Base-by-base conservation (phyloP, 2,888 invertebrate genomes). In the Lutraria lutraria region DNA sequence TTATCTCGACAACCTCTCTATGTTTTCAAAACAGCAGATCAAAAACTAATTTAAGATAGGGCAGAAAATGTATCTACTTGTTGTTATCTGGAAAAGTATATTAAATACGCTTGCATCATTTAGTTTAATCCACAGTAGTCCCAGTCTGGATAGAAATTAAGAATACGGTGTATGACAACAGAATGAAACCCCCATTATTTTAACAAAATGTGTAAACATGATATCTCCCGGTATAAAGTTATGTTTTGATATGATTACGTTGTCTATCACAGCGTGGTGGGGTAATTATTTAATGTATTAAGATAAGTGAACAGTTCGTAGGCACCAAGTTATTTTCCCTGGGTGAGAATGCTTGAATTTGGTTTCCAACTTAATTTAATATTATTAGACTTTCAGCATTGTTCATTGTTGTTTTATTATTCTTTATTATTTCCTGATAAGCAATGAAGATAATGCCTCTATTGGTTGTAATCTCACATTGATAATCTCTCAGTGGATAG, bases 101-200 rank as follows among this genome's bases (percentile, higher is more conserved):
- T 68, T 68, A 68, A 68, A n/a, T 68, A 68, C 63, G n/a, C 63
- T 25, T 68, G 63, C 63, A 68, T 68, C 63, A 68, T 68, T 68
- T n/a, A 68, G 63, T 68, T 68, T 68, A 25, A 68, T 68, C 25
- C 63, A n/a, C 25, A n/a, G 63, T 8, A 68, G 25, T 12, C 63
- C 8, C 12, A 3, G 25, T 68, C 63, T 68, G 63, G 63, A n/a
- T 68, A 25, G 63, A 68, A 68, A 68, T 68, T 68, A 68, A 68
- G 63, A 6, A 68, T 68, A 25, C 25, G 12, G 25, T 25, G 0
- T 68, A 25, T 68, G 63, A 68, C 63, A 25, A 25, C n/a, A 25
- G 25, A 8, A 68, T 25, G 25, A 68, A 68, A 68, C 25, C 25
- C 10, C 63, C 25, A 68, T 68, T 68, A 25, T 68, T 68, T 68